These are phyloP conservation scores for Neomorphus geoffroyi DNA, from an alignment of 2,797 vertebrate species.

Conservation along the genomic window DNA sequence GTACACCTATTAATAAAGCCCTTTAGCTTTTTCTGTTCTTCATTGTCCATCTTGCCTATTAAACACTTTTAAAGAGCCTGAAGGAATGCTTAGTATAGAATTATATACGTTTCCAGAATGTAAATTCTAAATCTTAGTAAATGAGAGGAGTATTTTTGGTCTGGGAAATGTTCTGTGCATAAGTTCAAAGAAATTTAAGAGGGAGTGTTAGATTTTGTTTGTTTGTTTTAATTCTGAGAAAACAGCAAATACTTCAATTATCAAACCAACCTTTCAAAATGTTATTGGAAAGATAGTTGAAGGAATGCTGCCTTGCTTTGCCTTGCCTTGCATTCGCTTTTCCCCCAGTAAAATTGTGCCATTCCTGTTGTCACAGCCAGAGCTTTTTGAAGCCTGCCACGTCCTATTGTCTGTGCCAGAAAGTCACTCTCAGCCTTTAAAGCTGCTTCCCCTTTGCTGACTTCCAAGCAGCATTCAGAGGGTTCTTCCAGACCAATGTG, in stretches of 20 bases:
- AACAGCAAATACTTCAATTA: background rate
- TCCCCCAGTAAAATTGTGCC: background rate
- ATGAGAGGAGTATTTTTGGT: background rate
- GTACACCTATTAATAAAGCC: background rate
- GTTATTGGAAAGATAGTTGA: background rate
- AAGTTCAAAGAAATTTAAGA: background rate
- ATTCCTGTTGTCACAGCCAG: background rate
- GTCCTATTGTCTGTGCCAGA: background rate
- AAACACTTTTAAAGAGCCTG: background rate
- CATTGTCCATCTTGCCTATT: background rate
- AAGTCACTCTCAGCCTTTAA: background rate
- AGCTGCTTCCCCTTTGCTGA: background rate
- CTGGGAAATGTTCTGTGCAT: background rate
- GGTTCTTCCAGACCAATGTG: background rate
- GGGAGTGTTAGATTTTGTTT: background rate
- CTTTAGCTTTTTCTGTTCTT: background rate
- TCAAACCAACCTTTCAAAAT: background rate
- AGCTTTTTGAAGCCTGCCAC: background rate
- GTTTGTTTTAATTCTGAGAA: background rate
- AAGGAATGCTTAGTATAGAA: background rate
- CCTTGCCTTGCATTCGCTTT: no score
- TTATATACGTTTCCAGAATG: background rate
- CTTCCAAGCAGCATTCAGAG: background rate
- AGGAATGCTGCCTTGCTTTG: background rate
- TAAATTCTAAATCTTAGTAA: background rate